Evolutionary conservation across 2,113 vertebrate species (phyloP), one percentile per base, ranked within the genome.

Genomic region (Erpornis zantholeuca): DNA sequence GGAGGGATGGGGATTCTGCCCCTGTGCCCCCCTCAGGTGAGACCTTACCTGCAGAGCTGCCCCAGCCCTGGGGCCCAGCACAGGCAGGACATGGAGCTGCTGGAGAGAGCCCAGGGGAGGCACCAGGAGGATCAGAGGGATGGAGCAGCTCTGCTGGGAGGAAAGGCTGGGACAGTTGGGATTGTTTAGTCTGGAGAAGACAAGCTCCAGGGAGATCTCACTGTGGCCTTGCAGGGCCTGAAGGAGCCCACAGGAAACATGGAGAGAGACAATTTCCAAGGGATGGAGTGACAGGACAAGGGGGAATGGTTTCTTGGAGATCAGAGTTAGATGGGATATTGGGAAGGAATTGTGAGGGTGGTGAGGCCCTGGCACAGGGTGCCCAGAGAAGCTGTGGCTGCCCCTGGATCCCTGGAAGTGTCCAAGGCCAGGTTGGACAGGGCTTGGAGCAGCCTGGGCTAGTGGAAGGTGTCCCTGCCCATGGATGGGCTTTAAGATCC

Each of bases 161-260:
- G 22, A 9, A 57, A 40, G 22, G 42, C 14, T 57, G n/a, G 28
- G 9, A 81, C 28, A 49, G 9, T 0, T 68, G n/a, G 52, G 49
- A 4, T 7, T 65, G 61, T 24, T 11, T 38, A 65, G n/a, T 11
- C 19, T 7, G n/a, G 40, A 66, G 50, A 52, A 7, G 27, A 28
- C 9, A 52, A 53, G 16, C 27, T 29, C 8, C 6, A 1, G 12
- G 17, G 6, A 33, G 28, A 13, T 4, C 49, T 28, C 5, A 35
- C 0, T 45, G 50, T 47, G 63, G 16, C 50, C 50, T 81, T 57
- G 21, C 42, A 68, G 13, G 3, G 17, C 4, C 5, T 49, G 53
- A 28, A 49, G 35, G 2, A 1, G 28, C 42, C 3, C 2, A 28
- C 21, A 49, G 7, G 5, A 57, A 27, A 27, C 1, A 20, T 8